phyloP scores from a whole-genome alignment of 2,113 vertebrate genomes.

The Engystomops pustulosus region DNA sequence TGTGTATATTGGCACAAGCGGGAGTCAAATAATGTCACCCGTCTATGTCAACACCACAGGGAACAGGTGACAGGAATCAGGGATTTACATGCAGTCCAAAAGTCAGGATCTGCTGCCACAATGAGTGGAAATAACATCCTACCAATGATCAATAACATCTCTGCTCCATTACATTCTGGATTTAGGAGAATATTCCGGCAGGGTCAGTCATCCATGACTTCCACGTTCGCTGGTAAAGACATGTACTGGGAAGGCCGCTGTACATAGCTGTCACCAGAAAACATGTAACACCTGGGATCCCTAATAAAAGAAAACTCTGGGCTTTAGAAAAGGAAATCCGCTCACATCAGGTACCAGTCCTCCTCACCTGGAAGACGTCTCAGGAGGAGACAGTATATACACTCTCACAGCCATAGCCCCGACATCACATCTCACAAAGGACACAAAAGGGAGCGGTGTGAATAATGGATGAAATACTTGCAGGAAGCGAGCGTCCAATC shows the following conservation, averaged over 20 bases:
- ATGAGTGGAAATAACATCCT: no score
- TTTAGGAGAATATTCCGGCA: no score
- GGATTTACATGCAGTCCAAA: background rate
- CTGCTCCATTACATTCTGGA: no score
- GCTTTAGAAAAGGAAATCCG: background rate
- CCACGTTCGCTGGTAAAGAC: constrained; percentile 10
- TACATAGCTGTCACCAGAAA: background rate
- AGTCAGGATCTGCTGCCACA: background rate
- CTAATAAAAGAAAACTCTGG: background rate
- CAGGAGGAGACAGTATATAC: background rate
- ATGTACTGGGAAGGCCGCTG: background rate
- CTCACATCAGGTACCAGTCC: background rate
- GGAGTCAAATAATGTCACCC: background rate
- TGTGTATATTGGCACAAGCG: background rate
- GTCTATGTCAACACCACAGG: background rate
- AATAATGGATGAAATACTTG: background rate
- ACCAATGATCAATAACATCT: no score
- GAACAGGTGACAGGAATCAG: background rate
- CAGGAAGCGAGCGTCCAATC: no score
- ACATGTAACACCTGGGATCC: constrained; percentile 14
- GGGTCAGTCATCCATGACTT: no score
- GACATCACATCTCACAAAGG: background rate
- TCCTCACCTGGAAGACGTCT: background rate
- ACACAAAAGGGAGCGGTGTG: background rate
- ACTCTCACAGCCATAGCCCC: no score